These are phyloP conservation scores for Macrobrachium rosenbergii DNA, from an alignment of 1,140 invertebrate species.

Conservation along the genomic window DNA sequence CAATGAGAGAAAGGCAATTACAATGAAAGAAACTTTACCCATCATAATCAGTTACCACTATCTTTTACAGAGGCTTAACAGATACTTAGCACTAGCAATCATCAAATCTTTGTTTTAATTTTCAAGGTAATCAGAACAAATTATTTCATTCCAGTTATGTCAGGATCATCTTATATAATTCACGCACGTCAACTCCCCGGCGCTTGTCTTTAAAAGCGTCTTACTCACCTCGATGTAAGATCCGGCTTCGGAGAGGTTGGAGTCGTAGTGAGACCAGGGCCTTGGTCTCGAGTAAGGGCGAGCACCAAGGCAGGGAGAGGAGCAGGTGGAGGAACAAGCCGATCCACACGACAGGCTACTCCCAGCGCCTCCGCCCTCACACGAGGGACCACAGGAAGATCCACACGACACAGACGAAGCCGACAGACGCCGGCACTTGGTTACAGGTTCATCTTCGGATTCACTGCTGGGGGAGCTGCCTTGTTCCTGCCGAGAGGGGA, in stretches of 20 bases:
- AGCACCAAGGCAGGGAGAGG: slow-evolving; percentile 72
- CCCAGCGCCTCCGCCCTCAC: neutral
- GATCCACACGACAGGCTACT: slow-evolving; percentile 22
- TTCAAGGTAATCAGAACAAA: too few species aligned
- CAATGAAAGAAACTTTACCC: too few species aligned
- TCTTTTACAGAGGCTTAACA: too few species aligned
- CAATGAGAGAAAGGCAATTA: too few species aligned
- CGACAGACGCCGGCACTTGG: slow-evolving; percentile 73
- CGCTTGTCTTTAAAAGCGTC: neutral
- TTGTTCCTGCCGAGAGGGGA: slow-evolving; percentile 48
- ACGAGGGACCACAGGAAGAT: slow-evolving; percentile 48
- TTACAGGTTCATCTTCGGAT: slow-evolving; percentile 78
- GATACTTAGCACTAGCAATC: too few species aligned
- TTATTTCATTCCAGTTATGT: too few species aligned
- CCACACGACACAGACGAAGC: slow-evolving; percentile 47
- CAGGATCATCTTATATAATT: too few species aligned
- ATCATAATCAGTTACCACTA: too few species aligned
- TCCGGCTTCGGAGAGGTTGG: slow-evolving; percentile 66
- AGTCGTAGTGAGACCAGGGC: slow-evolving; percentile 73
- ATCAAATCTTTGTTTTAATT: too few species aligned
- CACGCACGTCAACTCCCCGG: too few species aligned
- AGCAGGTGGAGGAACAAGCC: slow-evolving; percentile 28
- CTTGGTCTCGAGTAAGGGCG: slow-evolving; percentile 67
- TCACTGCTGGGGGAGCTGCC: slow-evolving; percentile 68
- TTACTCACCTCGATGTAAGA: slow-evolving; percentile 64